These are phyloP conservation scores for Lagopus leucura DNA, from an alignment of 2,113 vertebrate species.

Conservation along the genomic window DNA sequence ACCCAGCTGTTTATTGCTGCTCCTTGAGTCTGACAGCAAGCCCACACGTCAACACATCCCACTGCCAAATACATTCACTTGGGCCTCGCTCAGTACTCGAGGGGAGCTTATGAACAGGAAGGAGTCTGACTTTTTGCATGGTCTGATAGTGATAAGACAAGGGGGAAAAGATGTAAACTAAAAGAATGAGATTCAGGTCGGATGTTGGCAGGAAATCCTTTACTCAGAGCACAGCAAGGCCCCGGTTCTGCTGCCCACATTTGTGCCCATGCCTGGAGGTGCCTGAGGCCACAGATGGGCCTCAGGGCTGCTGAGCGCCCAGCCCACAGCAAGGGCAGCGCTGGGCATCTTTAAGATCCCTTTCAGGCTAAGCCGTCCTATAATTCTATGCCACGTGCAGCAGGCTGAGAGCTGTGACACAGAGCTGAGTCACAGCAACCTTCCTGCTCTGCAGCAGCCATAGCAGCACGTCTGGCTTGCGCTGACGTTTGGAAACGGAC, in stretches of 20 bases:
- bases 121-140: neutral
- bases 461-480: rapidly evolving
- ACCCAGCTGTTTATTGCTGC: neutral
- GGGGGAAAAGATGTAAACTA: too few species aligned
- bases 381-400: neutral
- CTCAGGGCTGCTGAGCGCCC: too few species aligned
- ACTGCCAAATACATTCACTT: rapidly evolving
- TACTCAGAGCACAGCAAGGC: neutral
- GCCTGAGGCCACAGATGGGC: too few species aligned
- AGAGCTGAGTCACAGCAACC: neutral
- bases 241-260: neutral
- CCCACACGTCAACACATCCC: rapidly evolving
- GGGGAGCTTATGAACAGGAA: neutral
- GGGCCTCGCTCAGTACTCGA: neutral
- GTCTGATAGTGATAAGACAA: neutral
- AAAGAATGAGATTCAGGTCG: too few species aligned
- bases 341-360: neutral
- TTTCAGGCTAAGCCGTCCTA: neutral
- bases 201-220: neutral
- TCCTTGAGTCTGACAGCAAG: neutral
- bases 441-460: neutral
- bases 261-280: neutral
- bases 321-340: neutral
- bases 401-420: neutral
- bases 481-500: rapidly evolving